phyloP scores from a whole-genome alignment of 2,113 vertebrate genomes.

The Pleuronectes platessa region DNA sequence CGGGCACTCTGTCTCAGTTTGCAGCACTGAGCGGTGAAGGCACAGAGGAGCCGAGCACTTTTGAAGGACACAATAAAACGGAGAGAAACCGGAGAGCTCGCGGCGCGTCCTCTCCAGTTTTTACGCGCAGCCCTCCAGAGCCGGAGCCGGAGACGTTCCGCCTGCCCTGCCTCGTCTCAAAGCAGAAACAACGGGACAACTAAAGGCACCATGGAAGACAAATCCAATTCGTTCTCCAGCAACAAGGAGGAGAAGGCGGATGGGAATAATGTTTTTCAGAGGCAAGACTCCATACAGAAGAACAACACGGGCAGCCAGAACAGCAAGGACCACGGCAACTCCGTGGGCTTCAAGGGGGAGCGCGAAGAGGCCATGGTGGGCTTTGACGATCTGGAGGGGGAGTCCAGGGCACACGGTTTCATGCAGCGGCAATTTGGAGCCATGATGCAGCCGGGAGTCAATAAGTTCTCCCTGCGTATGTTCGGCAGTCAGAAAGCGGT shows the following conservation, averaged over 20 bases:
- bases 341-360: constrained; percentile 94
- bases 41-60: constrained; percentile 76
- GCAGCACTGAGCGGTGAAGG: constrained; percentile 78
- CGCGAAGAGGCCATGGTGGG: constrained; percentile 89
- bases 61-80: constrained; percentile 82
- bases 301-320: constrained; percentile 84
- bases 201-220: constrained; percentile 88
- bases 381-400: constrained; percentile 89
- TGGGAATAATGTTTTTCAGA: constrained; percentile 85
- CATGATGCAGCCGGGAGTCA: constrained; percentile 98
- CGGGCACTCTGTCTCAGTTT: constrained; percentile 81
- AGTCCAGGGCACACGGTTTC: constrained; percentile 89
- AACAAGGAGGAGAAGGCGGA: constrained; percentile 90
- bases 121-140: constrained; percentile 13
- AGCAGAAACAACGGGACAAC: constrained; percentile 43
- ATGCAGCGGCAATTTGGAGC: constrained; percentile 98
- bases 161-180: not conserved
- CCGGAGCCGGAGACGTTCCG: not conserved
- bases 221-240: constrained; percentile 90
- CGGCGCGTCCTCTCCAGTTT: constrained; percentile 75
- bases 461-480: constrained; percentile 99
- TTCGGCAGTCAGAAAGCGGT: constrained; percentile 99
- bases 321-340: constrained; percentile 94
- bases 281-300: constrained; percentile 85
- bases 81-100: constrained; percentile 68